phyloP scores from a whole-genome alignment of 2,797 vertebrate genomes.

The Eleutherodactylus coqui region DNA sequence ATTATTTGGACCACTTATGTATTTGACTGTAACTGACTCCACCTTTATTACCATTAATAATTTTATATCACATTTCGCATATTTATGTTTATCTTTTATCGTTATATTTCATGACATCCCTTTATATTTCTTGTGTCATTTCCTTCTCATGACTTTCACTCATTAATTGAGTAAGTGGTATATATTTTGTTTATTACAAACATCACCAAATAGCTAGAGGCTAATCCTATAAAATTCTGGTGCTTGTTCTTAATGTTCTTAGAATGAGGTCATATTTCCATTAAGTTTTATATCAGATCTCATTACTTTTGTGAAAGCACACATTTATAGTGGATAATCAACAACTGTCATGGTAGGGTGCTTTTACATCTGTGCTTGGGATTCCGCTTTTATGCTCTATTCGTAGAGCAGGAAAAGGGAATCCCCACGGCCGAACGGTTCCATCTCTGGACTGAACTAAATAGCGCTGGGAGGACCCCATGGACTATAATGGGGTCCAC shows the following conservation, averaged over 20 bases:
- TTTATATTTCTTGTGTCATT: neutral
- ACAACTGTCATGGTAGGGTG: neutral
- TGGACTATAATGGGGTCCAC: too few relatives aligned
- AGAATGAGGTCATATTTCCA: neutral
- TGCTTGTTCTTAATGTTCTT: neutral
- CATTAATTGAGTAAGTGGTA: neutral
- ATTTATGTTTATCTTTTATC: neutral
- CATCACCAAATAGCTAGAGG: neutral
- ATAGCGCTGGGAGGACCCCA: too few relatives aligned
- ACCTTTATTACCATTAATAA: too few relatives aligned
- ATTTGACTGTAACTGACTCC: too few relatives aligned
- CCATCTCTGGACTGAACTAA: too few relatives aligned
- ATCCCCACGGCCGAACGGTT: too few relatives aligned
- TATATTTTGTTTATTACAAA: neutral
- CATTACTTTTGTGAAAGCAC: neutral
- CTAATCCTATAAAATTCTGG: neutral
- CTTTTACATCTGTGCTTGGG: too few relatives aligned
- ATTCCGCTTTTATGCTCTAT: too few relatives aligned
- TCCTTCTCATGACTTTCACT: neutral
- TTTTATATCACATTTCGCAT: neutral
- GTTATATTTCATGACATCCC: neutral
- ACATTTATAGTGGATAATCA: neutral
- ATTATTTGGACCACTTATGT: too few relatives aligned
- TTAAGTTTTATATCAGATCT: neutral
- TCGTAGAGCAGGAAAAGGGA: too few relatives aligned